These are phyloP conservation scores for Rhyacophila evoluta DNA, from an alignment of 2,888 invertebrate genomes.

Conservation along the genomic window DNA sequence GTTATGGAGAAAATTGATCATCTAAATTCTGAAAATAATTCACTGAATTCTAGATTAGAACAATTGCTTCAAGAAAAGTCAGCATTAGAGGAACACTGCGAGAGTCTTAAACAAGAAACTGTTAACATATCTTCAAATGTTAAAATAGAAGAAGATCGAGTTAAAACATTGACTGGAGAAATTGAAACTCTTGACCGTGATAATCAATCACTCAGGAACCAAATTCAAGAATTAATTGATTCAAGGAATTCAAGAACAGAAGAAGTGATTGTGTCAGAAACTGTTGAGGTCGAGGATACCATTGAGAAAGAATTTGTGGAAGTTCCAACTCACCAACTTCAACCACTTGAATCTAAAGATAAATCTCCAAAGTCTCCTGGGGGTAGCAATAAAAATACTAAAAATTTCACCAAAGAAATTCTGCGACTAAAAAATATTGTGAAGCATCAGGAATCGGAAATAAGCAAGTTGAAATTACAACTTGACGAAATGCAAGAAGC, in stretches of 20 bases:
- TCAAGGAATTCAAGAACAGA: conserved; percentile 45
- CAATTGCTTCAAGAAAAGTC: conserved; percentile 69
- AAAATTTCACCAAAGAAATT: conserved; percentile 69
- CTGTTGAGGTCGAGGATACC: conserved; percentile 57
- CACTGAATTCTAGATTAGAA: conserved; percentile 66
- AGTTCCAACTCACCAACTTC: conserved; percentile 5
- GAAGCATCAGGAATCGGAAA: conserved; percentile 69
- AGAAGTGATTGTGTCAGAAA: conserved; percentile 47
- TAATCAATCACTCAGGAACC: conserved; percentile 58
- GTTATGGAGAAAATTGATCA: conserved; percentile 77
- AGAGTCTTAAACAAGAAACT: conserved; percentile 66
- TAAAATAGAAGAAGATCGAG: conserved; percentile 61
- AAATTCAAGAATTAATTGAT: conserved; percentile 57
- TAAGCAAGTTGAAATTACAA: conserved; percentile 44
- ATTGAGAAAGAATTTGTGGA: conserved; percentile 59
- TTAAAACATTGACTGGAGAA: conserved; percentile 62
- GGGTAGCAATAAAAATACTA: conserved; percentile 64
- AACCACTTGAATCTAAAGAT: conserved; percentile 13
- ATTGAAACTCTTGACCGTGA: conserved; percentile 66
- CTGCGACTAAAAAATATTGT: conserved; percentile 67
- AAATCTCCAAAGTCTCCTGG: conserved; percentile 61
- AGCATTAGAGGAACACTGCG: conserved; percentile 63
- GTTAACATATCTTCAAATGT: conserved; percentile 58
- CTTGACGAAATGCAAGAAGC: conserved; percentile 59
- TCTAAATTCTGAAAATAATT: conserved; percentile 72